Percentiles rank a stretch among this genome's conserved stretches.
Evolutionary conservation across 2,113 vertebrate genomes (phyloP).

Genomic region (Eulacestoma nigropectus): DNA sequence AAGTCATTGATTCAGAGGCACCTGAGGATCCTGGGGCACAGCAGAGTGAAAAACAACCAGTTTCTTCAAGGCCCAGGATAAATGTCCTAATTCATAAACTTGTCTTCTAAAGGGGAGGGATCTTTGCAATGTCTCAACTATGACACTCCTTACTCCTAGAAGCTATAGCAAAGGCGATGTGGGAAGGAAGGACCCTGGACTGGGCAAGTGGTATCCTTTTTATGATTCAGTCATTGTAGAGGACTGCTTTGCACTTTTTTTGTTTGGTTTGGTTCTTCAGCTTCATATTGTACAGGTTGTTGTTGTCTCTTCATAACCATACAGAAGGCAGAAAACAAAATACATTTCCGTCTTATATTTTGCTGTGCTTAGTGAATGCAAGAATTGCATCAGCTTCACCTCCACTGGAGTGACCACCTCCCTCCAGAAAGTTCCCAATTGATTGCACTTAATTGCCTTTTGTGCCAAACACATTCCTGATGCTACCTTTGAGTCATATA

Average conservation of each 20-base stretch:
- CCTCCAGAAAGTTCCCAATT: not conserved
- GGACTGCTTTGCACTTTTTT: not conserved
- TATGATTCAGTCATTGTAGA: not conserved
- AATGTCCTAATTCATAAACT: not conserved
- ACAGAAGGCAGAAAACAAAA: not conserved
- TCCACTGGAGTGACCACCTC: not conserved
- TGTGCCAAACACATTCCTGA: not conserved
- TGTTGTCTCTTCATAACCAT: not conserved
- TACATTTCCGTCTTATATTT: not conserved
- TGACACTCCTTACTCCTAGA: not conserved
- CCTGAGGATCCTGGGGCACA: not conserved
- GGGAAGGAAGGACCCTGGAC: not conserved
- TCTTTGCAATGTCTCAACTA: not conserved
- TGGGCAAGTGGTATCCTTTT: not conserved
- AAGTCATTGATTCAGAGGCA: not conserved
- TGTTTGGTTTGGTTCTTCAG: not conserved
- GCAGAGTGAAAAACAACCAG: not conserved
- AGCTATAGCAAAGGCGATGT: not conserved
- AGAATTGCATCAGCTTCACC: not conserved
- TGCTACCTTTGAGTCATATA: not conserved
- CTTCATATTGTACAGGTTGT: not conserved
- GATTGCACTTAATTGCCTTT: not conserved
- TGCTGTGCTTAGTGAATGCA: not conserved
- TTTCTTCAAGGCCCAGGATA: not conserved
- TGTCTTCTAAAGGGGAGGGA: not conserved